Evolutionary conservation across 2,888 invertebrate species (phyloP).

Genomic region (Timandra comae): DNA sequence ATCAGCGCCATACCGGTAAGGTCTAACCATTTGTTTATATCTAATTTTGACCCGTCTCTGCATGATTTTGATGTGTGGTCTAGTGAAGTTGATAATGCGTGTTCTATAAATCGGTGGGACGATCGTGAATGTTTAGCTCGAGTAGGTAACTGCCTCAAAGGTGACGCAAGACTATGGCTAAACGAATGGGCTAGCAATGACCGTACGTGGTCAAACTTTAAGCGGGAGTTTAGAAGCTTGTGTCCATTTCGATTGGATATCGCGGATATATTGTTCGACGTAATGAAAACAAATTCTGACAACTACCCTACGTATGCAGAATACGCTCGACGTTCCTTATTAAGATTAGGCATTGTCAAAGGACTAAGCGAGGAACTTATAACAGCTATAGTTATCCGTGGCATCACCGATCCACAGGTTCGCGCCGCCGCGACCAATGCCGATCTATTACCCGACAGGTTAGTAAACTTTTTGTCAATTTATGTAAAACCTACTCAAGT

Average conservation of each 20-base stretch:
- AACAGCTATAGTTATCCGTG: constrained; percentile 2
- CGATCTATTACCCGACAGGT: neutral
- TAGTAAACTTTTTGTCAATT: neutral
- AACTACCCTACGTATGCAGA: constrained; percentile 2
- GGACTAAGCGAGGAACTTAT: constrained; percentile 2
- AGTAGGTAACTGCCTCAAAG: constrained; percentile 8
- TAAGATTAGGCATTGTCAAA: constrained; percentile 2
- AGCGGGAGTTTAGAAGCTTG: constrained; percentile 1
- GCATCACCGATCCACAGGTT: constrained; percentile 5
- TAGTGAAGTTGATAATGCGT: constrained; percentile 10
- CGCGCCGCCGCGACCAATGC: constrained; percentile 1
- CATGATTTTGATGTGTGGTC: constrained; percentile 9
- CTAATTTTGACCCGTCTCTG: constrained; percentile 9
- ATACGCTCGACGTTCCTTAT: constrained; percentile 1
- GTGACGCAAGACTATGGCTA: constrained; percentile 8
- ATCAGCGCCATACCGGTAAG: neutral
- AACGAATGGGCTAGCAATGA: constrained; percentile 5
- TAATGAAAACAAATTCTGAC: constrained; percentile 2
- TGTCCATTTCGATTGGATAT: neutral
- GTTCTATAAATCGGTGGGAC: constrained; percentile 5
- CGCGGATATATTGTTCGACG: constrained; percentile 2
- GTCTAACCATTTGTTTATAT: constrained; percentile 1
- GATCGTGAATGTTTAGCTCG: constrained; percentile 12
- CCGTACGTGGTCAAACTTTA: constrained; percentile 6
- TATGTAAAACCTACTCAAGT: neutral